Evolutionary conservation across 2,113 vertebrate genomes (phyloP).

Genomic region (Myocastor coypus): DNA sequence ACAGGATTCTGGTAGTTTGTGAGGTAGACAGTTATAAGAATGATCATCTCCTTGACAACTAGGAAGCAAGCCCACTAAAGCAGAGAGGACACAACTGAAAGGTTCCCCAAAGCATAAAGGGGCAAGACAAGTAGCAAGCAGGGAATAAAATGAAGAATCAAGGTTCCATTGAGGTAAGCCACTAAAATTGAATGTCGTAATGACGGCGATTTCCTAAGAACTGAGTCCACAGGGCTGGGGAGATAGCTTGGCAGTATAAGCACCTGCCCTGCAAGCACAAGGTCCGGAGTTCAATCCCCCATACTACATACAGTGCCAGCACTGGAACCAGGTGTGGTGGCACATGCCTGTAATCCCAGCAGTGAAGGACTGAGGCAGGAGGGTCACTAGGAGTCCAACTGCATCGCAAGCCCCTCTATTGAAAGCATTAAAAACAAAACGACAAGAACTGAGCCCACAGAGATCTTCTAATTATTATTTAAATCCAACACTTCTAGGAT

Average conservation of each 20-base stretch:
- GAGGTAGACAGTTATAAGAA: not conserved
- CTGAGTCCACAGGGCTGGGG: not conserved
- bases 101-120: too few relatives aligned
- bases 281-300: too few relatives aligned
- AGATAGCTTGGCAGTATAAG: too few relatives aligned
- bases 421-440: too few relatives aligned
- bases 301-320: too few relatives aligned
- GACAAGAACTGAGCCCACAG: not conserved
- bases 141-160: not conserved
- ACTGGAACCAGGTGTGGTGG: too few relatives aligned
- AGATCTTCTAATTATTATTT: not conserved
- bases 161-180: not conserved
- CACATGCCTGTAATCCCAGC: too few relatives aligned
- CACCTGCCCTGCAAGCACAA: too few relatives aligned
- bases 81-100: not conserved
- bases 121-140: not conserved
- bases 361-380: too few relatives aligned
- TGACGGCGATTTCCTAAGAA: not conserved
- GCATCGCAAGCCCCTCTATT: too few relatives aligned
- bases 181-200: not conserved
- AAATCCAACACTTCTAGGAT: not conserved
- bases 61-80: not conserved
- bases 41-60: not conserved
- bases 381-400: too few relatives aligned
- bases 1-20: not conserved